Conservation (phyloP, 1,140 invertebrate genomes). For the Cydia splendana region DNA sequence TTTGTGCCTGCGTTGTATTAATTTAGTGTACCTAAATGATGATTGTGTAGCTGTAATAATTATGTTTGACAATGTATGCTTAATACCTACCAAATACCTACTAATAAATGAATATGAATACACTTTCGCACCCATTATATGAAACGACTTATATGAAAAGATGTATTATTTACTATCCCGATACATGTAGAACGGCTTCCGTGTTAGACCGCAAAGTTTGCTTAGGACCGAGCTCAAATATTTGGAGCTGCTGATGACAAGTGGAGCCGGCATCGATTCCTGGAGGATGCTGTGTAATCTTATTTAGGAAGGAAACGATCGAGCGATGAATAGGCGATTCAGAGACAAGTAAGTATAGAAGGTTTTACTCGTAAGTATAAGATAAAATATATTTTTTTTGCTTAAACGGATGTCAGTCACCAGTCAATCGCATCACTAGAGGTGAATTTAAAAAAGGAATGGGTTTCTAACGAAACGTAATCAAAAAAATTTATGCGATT, state of each 20-base stretch:
- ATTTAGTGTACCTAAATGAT: too few relatives aligned
- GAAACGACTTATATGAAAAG: background rate
- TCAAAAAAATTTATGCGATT: too few relatives aligned
- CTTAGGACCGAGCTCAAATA: slow-evolving; percentile 52
- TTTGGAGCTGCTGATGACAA: slow-evolving; percentile 41
- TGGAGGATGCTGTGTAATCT: background rate
- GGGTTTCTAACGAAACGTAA: too few relatives aligned
- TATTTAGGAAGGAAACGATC: slow-evolving; percentile 16
- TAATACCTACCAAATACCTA: too few relatives aligned
- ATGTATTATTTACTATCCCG: background rate
- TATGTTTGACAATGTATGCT: too few relatives aligned
- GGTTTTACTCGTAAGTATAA: too few relatives aligned
- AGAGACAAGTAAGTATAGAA: background rate
- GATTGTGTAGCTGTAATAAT: too few relatives aligned
- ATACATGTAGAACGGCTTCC: background rate
- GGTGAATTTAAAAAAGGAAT: too few relatives aligned
- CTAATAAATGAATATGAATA: background rate
- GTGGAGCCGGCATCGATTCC: background rate
- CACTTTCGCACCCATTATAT: background rate
- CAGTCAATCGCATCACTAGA: too few relatives aligned
- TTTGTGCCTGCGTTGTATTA: too few relatives aligned
- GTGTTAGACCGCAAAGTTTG: slow-evolving; percentile 26
- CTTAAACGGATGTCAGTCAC: too few relatives aligned
- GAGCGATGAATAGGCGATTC: background rate
- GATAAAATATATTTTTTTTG: too few relatives aligned